Percentiles rank a stretch among this genome's conserved stretches.
Conservation (phyloP, 1,140 invertebrate species). For the Hesperophylax magnus region DNA sequence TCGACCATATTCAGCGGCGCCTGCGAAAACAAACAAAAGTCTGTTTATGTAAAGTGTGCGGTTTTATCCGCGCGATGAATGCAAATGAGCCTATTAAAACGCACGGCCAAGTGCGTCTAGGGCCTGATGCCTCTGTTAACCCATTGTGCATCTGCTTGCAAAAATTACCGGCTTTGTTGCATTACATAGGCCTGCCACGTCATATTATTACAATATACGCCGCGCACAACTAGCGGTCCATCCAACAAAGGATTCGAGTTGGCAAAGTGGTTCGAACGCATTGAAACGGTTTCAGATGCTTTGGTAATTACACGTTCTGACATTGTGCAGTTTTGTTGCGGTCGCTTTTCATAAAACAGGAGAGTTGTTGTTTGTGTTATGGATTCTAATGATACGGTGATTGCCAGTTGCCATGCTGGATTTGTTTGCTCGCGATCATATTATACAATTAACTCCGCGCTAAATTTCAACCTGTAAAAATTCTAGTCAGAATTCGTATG, state of each 20-base stretch:
- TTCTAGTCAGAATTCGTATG: background rate
- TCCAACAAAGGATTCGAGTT: constrained; percentile 35
- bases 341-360: constrained; percentile 38
- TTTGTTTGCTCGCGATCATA: background rate
- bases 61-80: constrained; percentile 36
- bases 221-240: background rate
- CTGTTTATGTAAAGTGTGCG: constrained; percentile 31
- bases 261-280: constrained; percentile 25
- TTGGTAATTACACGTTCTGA: constrained; percentile 40
- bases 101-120: constrained; percentile 35
- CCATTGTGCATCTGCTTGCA: constrained; percentile 41
- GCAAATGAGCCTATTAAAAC: constrained; percentile 47
- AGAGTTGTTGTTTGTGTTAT: constrained; percentile 8
- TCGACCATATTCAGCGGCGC: constrained; percentile 1
- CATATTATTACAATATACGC: constrained; percentile 26
- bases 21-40: constrained; percentile 20
- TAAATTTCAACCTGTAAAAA: constrained; percentile 15
- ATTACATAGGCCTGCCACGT: background rate
- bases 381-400: constrained; percentile 19
- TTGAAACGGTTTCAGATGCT: constrained; percentile 25
- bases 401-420: background rate
- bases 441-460: constrained; percentile 11
- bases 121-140: background rate
- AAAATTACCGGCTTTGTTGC: constrained; percentile 37
- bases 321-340: constrained; percentile 39